phyloP scores from a whole-genome alignment of 2,113 vertebrate genomes.

The Megalops atlanticus region DNA sequence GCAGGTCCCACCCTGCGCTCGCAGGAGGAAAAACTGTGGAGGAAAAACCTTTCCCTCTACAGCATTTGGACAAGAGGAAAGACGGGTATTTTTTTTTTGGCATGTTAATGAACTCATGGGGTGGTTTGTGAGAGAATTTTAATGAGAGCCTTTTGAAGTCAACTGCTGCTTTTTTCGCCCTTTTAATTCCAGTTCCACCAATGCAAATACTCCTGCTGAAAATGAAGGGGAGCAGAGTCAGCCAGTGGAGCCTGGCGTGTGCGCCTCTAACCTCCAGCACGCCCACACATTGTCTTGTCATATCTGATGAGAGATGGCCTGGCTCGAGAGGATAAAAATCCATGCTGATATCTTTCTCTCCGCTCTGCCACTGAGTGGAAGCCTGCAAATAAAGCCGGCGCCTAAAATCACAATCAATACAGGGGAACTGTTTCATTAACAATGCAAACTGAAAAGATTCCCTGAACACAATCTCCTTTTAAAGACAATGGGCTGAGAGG shows the following conservation, averaged over 20 bases:
- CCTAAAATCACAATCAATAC: constrained; percentile 17
- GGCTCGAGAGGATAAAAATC: constrained; percentile 27
- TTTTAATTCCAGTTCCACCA: constrained; percentile 16
- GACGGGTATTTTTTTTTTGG: not conserved
- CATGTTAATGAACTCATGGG: not conserved
- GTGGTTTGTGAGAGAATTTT: not conserved
- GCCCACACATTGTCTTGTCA: constrained; percentile 18
- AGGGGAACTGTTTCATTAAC: not conserved
- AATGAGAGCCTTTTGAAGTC: constrained; percentile 22
- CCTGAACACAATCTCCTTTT: not conserved
- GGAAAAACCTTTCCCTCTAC: not conserved
- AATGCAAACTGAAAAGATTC: not conserved
- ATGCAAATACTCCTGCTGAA: not conserved
- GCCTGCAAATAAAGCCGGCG: constrained; percentile 20
- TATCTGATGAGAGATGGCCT: constrained; percentile 28
- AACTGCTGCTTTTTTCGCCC: not conserved
- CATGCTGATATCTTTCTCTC: constrained; percentile 18
- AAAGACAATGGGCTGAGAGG: not conserved
- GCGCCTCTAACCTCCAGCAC: constrained; percentile 17
- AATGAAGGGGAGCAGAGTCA: not conserved
- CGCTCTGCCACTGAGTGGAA: not conserved
- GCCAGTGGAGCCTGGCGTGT: not conserved
- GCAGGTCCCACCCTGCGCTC: not conserved
- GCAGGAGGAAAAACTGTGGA: not conserved
- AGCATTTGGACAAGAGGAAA: not conserved